Conservation (phyloP, 2,888 invertebrate genomes). For the Lasius fuliginosus region DNA sequence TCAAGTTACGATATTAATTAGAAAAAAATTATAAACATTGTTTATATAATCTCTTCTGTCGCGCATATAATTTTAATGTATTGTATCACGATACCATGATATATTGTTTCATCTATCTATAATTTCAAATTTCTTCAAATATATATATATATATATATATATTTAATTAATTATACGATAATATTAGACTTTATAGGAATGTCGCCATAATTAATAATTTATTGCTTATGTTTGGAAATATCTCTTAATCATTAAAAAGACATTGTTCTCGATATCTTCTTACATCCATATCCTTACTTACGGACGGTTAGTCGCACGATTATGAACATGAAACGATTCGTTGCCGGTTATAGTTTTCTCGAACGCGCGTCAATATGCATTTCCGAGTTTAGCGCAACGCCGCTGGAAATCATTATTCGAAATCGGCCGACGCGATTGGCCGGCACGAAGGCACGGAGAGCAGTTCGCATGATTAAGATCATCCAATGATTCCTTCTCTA, state of each 20-base stretch:
- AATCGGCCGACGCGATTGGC: conserved; percentile 83
- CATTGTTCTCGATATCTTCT: not conserved
- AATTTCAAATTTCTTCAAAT: not conserved
- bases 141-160: too few species aligned
- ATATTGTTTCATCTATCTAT: not conserved
- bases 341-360: conserved; percentile 52
- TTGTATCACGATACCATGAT: not conserved
- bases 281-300: not conserved
- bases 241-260: not conserved
- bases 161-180: not conserved
- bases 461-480: conserved; percentile 86
- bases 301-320: conserved; percentile 24
- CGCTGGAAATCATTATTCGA: conserved; percentile 82
- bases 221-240: not conserved
- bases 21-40: not conserved
- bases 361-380: conserved; percentile 64
- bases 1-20: not conserved
- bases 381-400: conserved; percentile 78
- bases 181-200: not conserved
- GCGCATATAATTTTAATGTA: not conserved
- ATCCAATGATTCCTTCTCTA: conserved; percentile 86
- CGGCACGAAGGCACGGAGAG: conserved; percentile 82
- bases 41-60: too few species aligned
- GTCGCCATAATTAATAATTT: not conserved
- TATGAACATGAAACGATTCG: conserved; percentile 40